Conservation (phyloP, 2,888 invertebrate species). For the Thumatha senex region DNA sequence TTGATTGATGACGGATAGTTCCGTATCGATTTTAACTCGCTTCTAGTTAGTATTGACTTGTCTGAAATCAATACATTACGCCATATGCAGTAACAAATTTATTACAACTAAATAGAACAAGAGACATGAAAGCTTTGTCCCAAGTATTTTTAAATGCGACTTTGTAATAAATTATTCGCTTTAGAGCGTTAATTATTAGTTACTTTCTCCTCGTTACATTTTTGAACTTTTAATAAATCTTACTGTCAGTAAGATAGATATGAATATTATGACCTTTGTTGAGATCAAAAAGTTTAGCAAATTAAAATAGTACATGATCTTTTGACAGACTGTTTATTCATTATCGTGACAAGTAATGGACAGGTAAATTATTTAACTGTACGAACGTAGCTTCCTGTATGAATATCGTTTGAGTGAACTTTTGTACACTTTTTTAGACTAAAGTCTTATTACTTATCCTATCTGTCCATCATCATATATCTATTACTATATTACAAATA, state of each 20-base stretch:
- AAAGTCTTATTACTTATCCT: too few species aligned
- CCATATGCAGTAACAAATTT: conserved; percentile 30
- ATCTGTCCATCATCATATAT: too few species aligned
- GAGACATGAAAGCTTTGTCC: conserved; percentile 49
- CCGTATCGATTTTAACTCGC: conserved; percentile 4
- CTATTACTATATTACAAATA: too few species aligned
- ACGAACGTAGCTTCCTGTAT: too few species aligned
- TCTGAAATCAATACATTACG: conserved; percentile 31
- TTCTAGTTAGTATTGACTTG: conserved; percentile 18
- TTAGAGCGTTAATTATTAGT: conserved; percentile 51
- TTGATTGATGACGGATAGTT: conserved; percentile 38
- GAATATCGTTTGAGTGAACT: too few species aligned
- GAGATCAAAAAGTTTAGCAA: conserved; percentile 7
- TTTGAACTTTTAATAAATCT: conserved; percentile 42
- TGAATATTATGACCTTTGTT: conserved; percentile 14
- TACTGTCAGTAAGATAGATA: conserved; percentile 25
- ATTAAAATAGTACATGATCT: conserved; percentile 4
- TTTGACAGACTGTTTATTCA: neutral
- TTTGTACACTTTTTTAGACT: too few species aligned
- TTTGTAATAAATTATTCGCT: conserved; percentile 44
- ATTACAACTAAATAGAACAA: conserved; percentile 40
- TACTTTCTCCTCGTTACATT: conserved; percentile 52
- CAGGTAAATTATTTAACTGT: neutral
- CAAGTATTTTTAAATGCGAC: conserved; percentile 45
- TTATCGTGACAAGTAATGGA: conserved; percentile 5